Conservation (phyloP, 2,113 vertebrate genomes). For the Strix uralensis region DNA sequence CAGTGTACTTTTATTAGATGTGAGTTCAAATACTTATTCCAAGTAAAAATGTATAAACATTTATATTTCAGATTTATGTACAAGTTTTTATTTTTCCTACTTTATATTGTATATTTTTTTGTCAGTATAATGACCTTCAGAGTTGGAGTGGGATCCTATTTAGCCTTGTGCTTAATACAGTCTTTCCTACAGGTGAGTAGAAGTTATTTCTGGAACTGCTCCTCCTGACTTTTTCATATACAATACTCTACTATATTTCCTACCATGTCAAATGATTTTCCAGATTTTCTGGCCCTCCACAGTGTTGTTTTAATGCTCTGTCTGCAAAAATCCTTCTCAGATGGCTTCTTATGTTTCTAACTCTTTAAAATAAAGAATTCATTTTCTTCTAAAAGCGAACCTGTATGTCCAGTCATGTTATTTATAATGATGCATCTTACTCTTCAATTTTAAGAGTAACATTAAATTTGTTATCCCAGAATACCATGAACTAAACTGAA, state of each 20-base stretch:
- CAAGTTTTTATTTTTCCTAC: not conserved
- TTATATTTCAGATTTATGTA: not conserved
- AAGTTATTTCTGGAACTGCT: slow-evolving; percentile 33
- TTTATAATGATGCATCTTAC: not conserved
- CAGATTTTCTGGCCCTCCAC: not conserved
- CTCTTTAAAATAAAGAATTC: not conserved
- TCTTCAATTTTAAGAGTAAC: not conserved
- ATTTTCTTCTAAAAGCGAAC: not conserved
- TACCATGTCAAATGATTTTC: not conserved
- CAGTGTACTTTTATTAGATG: not conserved
- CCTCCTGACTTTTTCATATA: not conserved
- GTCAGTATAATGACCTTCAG: not conserved
- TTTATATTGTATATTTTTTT: not conserved
- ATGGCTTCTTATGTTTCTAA: not conserved
- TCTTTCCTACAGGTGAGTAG: not conserved
- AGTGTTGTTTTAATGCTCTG: not conserved
- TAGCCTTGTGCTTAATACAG: not conserved
- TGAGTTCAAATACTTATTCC: not conserved
- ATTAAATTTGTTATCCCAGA: not conserved
- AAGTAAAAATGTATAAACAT: not conserved
- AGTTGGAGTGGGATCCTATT: not conserved
- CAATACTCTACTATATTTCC: not conserved
- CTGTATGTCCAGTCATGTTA: not conserved
- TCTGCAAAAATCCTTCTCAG: not conserved
- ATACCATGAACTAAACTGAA: not conserved